Base-by-base conservation (phyloP, 2,888 invertebrate species). In the Cryptocheilus praepositus region DNA sequence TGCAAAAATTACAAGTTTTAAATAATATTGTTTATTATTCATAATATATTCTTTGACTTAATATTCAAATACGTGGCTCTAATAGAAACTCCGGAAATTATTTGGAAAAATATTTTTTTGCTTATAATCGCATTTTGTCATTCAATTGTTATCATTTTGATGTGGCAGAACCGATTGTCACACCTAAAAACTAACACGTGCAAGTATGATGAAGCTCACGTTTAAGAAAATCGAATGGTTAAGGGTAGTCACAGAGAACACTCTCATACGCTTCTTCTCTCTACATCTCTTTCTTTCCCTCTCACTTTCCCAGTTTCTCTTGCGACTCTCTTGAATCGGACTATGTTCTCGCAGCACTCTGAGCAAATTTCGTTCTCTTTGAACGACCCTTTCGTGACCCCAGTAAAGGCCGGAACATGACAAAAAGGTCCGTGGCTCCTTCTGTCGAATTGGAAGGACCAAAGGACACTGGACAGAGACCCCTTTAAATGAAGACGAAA, bases 161-260 rank as follows among this genome's bases (percentile, higher is more conserved):
- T 7, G 2, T 11, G 3, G 36, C 36, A 36, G 36, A 7, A 16
- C 45, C 3, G 2, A 3, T 45, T 7, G 2, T 45, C 16, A 3
- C 16, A 5, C 5, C 49, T n/a, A 63, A 70, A 61, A 66, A 61
- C 52, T 18, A 28, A 18, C n/a, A 21, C 28, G 18, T 52, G 69
- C 46, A 64, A 64, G 70, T 67, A 71, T 67, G 72, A 67, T 67
- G 61, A 73, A 64, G 4, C 74, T 71, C 68, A 74, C 67, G 69
- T 70, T 74, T 76, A 70, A 79, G 76, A 73, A 76, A 73, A 69
- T 71, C 72, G 74, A 74, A 77, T 80, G 82, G 82, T 82, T 83
- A 82, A 76, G 76, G 74, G 74, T 77, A 70, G 78, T 81, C 80
- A 73, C 13, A 36, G 36, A 70, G 72, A 65, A 71, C 73, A 74